A percentile compares a stretch with the other conserved stretches of the same genome.
phyloP scores from a whole-genome alignment of 2,888 invertebrate genomes.

The Cephus rjabovi region DNA sequence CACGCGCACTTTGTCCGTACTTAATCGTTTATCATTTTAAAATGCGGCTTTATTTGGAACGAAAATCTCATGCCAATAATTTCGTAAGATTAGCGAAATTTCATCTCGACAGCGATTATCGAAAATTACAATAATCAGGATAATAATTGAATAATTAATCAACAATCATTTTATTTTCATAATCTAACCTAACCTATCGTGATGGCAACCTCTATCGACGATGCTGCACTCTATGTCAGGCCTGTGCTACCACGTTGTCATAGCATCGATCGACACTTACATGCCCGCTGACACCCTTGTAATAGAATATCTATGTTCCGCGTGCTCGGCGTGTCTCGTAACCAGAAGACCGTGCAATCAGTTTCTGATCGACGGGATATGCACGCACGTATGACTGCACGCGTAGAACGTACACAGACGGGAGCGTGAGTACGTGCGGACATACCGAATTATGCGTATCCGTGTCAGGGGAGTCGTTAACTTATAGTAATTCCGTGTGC shows the following conservation, averaged over 20 bases:
- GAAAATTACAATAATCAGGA: not conserved
- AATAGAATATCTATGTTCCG: conserved; percentile 52
- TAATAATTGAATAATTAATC: not conserved
- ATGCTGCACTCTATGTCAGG: not conserved
- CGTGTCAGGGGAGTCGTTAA: conserved; percentile 45
- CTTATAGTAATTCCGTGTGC: conserved; percentile 16
- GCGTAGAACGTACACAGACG: not conserved
- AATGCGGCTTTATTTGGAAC: conserved; percentile 2
- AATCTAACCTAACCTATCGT: not conserved
- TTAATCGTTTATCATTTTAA: conserved; percentile 39
- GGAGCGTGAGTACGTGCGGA: conserved; percentile 10
- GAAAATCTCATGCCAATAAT: not conserved
- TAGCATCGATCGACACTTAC: conserved; percentile 46
- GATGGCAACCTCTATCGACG: not conserved
- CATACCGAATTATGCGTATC: conserved; percentile 41
- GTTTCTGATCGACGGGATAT: conserved; percentile 44
- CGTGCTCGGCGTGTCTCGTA: conserved; percentile 56
- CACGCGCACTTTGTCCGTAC: conserved; percentile 33
- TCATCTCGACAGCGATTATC: not conserved
- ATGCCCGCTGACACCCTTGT: conserved; percentile 51
- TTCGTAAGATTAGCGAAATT: not conserved
- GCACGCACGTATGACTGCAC: conserved; percentile 17
- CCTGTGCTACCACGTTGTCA: conserved; percentile 42
- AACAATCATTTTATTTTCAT: not conserved
- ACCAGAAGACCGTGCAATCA: conserved; percentile 56